Conservation (phyloP, 2,888 invertebrate genomes). For the Acanthoscelides obtectus region DNA sequence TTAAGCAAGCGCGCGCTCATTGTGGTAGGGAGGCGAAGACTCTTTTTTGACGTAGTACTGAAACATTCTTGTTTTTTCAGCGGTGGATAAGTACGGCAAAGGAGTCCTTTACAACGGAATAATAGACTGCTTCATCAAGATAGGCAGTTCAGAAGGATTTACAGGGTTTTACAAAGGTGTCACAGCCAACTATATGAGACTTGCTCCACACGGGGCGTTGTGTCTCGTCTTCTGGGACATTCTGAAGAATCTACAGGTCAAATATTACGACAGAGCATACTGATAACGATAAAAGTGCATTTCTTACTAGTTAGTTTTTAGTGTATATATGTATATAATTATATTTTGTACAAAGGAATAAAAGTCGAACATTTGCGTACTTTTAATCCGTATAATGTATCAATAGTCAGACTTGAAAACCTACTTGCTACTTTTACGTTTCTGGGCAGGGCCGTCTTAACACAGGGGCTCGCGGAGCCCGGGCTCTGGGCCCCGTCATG, state of each 20-base stretch:
- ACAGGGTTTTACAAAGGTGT: slow-evolving; percentile 87
- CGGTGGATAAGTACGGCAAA: slow-evolving; percentile 56
- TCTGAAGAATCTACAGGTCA: slow-evolving; percentile 32
- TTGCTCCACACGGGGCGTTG: slow-evolving; percentile 86
- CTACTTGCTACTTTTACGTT: no score
- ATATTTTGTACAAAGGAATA: neutral
- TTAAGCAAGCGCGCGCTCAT: no score
- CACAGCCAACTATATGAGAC: slow-evolving; percentile 78
- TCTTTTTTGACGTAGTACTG: neutral
- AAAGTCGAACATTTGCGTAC: neutral
- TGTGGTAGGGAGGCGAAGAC: no score
- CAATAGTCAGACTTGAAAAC: no score
- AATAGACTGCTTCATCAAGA: slow-evolving; percentile 72
- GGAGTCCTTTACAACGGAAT: slow-evolving; percentile 68
- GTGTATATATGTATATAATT: neutral
- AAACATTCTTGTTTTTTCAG: slow-evolving; percentile 46
- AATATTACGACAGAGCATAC: slow-evolving; percentile 15
- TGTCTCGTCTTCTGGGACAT: slow-evolving; percentile 83
- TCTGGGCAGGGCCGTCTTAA: no score
- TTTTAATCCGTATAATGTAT: neutral
- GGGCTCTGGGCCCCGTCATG: no score
- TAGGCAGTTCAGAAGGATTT: slow-evolving; percentile 69
- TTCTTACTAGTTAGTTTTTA: neutral
- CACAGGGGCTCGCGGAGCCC: no score
- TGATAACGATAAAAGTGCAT: neutral